phyloP scores from a whole-genome alignment of 2,888 invertebrate species.

The Pherbina coryleti region DNA sequence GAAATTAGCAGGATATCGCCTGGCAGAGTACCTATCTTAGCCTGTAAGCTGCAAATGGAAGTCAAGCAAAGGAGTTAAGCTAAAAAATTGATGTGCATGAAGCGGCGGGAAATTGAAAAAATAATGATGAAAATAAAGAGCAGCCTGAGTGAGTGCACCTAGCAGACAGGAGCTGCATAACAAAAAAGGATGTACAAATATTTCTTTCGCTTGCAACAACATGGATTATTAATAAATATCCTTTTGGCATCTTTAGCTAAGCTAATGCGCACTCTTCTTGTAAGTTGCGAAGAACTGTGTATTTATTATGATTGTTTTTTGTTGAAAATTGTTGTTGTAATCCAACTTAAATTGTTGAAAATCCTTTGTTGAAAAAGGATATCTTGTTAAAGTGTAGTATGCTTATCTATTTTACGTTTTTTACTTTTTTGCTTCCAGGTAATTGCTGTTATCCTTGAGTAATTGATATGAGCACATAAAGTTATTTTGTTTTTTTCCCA shows the following conservation, averaged over 20 bases:
- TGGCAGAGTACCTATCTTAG: slow-evolving; percentile 84
- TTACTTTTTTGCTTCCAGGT: no score
- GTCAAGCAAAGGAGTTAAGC: slow-evolving; percentile 7
- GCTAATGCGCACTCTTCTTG: neutral
- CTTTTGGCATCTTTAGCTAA: neutral
- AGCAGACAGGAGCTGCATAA: neutral
- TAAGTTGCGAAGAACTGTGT: neutral
- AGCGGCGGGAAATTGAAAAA: slow-evolving; percentile 59
- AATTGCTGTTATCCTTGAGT: no score
- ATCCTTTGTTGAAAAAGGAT: no score
- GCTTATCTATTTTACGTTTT: no score
- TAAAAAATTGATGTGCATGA: slow-evolving; percentile 10
- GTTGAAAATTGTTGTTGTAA: no score
- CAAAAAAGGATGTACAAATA: neutral
- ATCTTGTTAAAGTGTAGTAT: no score
- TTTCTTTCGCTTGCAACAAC: neutral
- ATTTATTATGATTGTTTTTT: neutral
- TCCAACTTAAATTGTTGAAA: neutral
- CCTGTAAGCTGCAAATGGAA: slow-evolving; percentile 72
- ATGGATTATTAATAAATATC: slow-evolving; percentile 16
- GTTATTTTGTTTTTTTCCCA: neutral
- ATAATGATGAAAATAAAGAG: slow-evolving; percentile 47
- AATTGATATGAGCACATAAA: neutral
- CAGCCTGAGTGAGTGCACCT: neutral
- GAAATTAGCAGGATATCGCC: slow-evolving; percentile 93